Percentiles rank a stretch among this genome's conserved stretches.
phyloP scores from a whole-genome alignment of 2,113 vertebrate species.

The Carlito syrichta region DNA sequence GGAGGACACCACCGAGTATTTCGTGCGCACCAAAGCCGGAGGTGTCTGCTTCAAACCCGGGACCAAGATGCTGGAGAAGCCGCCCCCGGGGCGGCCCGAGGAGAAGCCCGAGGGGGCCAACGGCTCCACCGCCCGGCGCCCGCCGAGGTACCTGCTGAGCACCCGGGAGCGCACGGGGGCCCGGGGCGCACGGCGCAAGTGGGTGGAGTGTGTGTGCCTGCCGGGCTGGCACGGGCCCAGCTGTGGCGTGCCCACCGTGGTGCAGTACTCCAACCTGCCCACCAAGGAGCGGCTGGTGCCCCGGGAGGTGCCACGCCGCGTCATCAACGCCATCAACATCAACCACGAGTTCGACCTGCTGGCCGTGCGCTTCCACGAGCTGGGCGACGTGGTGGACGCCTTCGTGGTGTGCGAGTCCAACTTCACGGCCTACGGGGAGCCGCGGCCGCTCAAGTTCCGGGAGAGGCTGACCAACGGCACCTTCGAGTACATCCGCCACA shows the following conservation, averaged over 20 bases:
- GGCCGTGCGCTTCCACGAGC: slow-evolving; percentile 94
- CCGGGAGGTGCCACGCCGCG: slow-evolving; percentile 87
- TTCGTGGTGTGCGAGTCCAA: slow-evolving; percentile 98
- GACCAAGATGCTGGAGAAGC: slow-evolving; percentile 91
- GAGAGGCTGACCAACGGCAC: slow-evolving; percentile 93
- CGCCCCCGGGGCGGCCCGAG: slow-evolving; percentile 61
- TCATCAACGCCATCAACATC: slow-evolving; percentile 97
- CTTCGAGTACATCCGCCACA: slow-evolving; percentile 94
- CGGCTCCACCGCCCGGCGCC: neutral
- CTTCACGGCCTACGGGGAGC: slow-evolving; percentile 96
- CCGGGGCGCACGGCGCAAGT: slow-evolving; percentile 83
- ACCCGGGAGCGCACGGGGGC: neutral
- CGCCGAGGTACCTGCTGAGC: slow-evolving; percentile 66
- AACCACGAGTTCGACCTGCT: slow-evolving; percentile 99
- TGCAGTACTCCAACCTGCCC: slow-evolving; percentile 97
- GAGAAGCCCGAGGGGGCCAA: slow-evolving; percentile 61
- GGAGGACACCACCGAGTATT: slow-evolving; percentile 90
- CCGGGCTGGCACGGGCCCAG: slow-evolving; percentile 97
- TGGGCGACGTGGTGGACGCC: slow-evolving; percentile 92
- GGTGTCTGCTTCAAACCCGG: slow-evolving; percentile 95
- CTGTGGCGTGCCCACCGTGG: slow-evolving; percentile 97
- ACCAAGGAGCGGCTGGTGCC: slow-evolving; percentile 96
- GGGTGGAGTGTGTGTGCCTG: slow-evolving; percentile 95
- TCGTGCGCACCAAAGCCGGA: slow-evolving; percentile 93
- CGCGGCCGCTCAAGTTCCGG: slow-evolving; percentile 91